These are phyloP conservation scores for Alces alces DNA, from an alignment of 2,113 vertebrate species.

Conservation along the genomic window DNA sequence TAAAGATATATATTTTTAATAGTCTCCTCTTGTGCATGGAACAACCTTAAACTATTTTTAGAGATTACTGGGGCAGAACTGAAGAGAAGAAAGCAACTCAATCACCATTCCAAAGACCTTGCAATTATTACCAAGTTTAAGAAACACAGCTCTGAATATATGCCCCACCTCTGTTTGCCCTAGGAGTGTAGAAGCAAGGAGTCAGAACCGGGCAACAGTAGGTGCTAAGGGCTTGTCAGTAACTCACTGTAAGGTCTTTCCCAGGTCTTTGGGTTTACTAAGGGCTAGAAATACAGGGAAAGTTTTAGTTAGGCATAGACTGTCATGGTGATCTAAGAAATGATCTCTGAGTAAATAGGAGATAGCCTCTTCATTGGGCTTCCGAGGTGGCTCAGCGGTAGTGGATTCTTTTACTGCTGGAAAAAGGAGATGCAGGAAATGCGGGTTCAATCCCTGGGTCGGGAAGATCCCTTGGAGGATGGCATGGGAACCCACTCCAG, in stretches of 20 bases:
- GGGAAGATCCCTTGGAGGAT: neutral
- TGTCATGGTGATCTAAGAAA: constrained; percentile 25
- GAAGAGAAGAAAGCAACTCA: neutral
- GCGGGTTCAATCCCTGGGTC: neutral
- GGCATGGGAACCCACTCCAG: neutral
- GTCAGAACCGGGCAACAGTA: neutral
- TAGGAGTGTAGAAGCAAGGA: neutral
- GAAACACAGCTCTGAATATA: neutral
- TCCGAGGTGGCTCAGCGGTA: neutral
- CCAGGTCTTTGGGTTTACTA: neutral
- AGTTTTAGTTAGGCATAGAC: neutral
- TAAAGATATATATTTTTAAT: neutral
- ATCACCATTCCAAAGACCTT: neutral
- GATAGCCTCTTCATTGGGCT: neutral
- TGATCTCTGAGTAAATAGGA: constrained; percentile 18
- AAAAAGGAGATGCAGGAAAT: neutral
- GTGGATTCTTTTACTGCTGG: neutral
- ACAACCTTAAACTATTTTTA: neutral
- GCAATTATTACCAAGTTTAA: neutral
- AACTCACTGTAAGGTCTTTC: neutral
- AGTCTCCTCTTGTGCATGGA: neutral
- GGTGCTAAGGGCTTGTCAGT: neutral
- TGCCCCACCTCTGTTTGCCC: neutral
- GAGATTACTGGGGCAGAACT: neutral
- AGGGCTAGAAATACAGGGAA: neutral